These are phyloP conservation scores for Centropus unirufus DNA, from an alignment of 2,113 vertebrate genomes.

Conservation along the genomic window DNA sequence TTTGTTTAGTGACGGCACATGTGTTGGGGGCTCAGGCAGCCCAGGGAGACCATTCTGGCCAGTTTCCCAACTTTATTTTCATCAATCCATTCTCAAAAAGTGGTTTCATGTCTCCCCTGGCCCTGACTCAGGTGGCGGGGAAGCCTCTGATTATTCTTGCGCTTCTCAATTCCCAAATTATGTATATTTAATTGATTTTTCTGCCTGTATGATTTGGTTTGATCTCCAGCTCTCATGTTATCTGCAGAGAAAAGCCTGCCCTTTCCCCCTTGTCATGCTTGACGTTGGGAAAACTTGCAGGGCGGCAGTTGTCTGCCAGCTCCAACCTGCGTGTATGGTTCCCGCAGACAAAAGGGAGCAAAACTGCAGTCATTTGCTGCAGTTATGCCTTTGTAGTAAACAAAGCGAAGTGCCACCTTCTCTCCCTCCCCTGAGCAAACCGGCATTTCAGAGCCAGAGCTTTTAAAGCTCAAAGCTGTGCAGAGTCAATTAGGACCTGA, in stretches of 20 bases:
- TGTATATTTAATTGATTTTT: conserved; percentile 62
- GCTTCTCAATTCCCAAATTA: conserved; percentile 48
- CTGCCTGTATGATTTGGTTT: conserved; percentile 42
- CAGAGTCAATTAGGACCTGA: conserved; percentile 66
- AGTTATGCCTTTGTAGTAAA: conserved; percentile 68
- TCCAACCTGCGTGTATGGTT: not conserved
- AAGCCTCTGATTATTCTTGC: conserved; percentile 45
- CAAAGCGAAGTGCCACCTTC: conserved; percentile 64
- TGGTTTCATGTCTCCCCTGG: conserved; percentile 33
- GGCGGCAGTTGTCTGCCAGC: conserved; percentile 38
- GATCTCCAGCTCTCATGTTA: conserved; percentile 14
- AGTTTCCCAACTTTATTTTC: conserved; percentile 43
- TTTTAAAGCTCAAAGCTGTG: conserved; percentile 64
- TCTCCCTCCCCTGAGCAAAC: conserved; percentile 56
- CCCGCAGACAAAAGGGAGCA: conserved; percentile 62
- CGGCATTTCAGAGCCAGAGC: conserved; percentile 29
- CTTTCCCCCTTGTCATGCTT: conserved; percentile 48
- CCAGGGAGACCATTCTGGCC: conserved; percentile 7
- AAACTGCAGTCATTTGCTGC: conserved; percentile 50
- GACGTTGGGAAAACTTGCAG: conserved; percentile 24
- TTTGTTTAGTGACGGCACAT: conserved; percentile 42
- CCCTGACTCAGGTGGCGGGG: conserved; percentile 28
- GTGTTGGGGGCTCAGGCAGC: not conserved
- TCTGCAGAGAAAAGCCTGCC: conserved; percentile 50
- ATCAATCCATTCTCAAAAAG: conserved; percentile 1